Evolutionary conservation across 2,113 vertebrate species (phyloP).

Genomic region (Engystomops pustulosus): DNA sequence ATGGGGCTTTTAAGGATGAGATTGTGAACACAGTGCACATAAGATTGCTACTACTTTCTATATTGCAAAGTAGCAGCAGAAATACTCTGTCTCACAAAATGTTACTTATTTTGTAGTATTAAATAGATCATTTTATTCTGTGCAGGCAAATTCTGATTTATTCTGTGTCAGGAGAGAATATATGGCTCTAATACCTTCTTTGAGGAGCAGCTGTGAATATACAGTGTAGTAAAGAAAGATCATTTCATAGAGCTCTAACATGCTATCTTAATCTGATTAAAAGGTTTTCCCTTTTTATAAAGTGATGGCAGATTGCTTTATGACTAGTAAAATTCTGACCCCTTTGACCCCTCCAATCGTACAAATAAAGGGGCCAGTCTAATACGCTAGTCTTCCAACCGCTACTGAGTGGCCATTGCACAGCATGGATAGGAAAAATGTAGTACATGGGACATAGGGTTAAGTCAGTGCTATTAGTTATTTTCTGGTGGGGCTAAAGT

Average conservation of each 20-base stretch:
- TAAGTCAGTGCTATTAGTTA: no score
- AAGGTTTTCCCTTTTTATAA: background rate
- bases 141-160: background rate
- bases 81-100: background rate
- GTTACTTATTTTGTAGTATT: constrained; percentile 10
- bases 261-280: background rate
- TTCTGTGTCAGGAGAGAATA: background rate
- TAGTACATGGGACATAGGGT: no score
- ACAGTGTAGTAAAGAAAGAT: background rate
- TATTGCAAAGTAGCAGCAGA: background rate
- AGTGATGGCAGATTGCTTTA: background rate
- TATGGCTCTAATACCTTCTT: background rate
- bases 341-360: no score
- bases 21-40: background rate
- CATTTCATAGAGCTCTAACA: background rate
- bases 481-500: no score
- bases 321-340: background rate
- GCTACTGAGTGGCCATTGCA: no score
- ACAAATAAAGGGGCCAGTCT: no score
- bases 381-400: no score
- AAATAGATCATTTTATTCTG: background rate
- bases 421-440: no score
- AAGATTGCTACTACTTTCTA: constrained; percentile 1
- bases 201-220: background rate
- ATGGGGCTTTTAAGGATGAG: background rate